Evolutionary conservation across 2,888 invertebrate genomes (phyloP).

Genomic region (Blastobasis lacticolella): DNA sequence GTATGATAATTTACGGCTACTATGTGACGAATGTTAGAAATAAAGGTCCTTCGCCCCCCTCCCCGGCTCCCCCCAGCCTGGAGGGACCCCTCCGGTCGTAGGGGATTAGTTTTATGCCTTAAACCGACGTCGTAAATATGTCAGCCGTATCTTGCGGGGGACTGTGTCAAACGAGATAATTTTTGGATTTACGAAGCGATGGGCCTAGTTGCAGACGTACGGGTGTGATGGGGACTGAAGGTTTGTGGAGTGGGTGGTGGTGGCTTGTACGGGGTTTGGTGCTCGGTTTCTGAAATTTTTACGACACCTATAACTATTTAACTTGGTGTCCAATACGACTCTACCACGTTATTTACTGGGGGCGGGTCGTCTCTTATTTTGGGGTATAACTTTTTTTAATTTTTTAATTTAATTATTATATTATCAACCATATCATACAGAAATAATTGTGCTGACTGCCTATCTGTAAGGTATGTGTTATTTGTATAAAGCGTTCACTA

Average conservation of each 20-base stretch:
- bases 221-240: too few relatives aligned
- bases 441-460: too few relatives aligned
- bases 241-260: too few relatives aligned
- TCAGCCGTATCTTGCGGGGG: constrained; percentile 62
- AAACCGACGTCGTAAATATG: constrained; percentile 70
- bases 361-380: too few relatives aligned
- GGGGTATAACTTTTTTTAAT: too few relatives aligned
- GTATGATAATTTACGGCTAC: constrained; percentile 75
- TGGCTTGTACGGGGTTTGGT: neutral
- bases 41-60: constrained; percentile 59
- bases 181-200: constrained; percentile 60
- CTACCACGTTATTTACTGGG: too few relatives aligned
- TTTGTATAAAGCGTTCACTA: too few relatives aligned
- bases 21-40: constrained; percentile 76
- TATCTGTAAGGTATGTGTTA: too few relatives aligned
- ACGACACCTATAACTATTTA: too few relatives aligned
- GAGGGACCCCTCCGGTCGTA: constrained; percentile 25
- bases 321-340: too few relatives aligned
- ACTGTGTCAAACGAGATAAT: constrained; percentile 56
- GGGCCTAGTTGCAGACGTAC: neutral
- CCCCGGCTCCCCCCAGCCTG: constrained; percentile 16
- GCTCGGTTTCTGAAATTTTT: neutral
- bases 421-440: too few relatives aligned
- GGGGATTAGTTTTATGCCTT: constrained; percentile 70
- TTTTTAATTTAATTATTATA: too few relatives aligned